Evolutionary conservation across 53 echinoderm and acorn worm species (phyloP).

Genomic region (Paracentrotus lividus): DNA sequence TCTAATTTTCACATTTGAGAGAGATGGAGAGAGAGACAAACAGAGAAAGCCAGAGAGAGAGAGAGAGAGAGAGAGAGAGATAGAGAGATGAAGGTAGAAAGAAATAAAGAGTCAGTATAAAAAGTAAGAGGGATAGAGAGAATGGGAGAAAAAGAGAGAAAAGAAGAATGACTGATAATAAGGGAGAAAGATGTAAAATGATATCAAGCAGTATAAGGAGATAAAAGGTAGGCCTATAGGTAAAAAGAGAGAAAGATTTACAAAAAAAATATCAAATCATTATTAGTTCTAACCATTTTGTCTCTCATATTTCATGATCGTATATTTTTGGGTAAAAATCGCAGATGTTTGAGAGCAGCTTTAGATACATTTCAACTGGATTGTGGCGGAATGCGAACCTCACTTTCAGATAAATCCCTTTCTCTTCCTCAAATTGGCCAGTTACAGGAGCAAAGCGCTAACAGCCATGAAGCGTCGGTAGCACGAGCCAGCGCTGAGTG

Average conservation of each 20-base stretch:
- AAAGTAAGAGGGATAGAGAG: not conserved
- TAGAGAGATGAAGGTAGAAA: not conserved
- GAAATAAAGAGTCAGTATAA: not conserved
- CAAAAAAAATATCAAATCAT: not conserved
- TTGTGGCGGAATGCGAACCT: slow-evolving; percentile 34
- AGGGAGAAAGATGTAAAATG: not conserved
- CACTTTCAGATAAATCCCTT: slow-evolving; percentile 37
- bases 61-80: not conserved
- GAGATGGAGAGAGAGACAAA: not conserved
- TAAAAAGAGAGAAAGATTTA: not conserved
- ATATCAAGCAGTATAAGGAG: not conserved
- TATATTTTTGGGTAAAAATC: not conserved
- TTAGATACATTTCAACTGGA: slow-evolving; percentile 44
- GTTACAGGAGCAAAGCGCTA: slow-evolving; percentile 45
- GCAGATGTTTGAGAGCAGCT: slow-evolving; percentile 44
- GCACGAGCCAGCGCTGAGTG: slow-evolving; percentile 36
- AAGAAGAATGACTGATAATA: not conserved
- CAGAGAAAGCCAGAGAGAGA: not conserved
- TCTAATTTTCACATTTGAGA: slow-evolving; percentile 4
- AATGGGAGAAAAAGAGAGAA: not conserved
- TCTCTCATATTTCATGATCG: not conserved
- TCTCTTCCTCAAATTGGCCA: slow-evolving; percentile 25
- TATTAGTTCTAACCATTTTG: not conserved
- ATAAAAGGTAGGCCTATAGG: not conserved
- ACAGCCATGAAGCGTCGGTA: slow-evolving; percentile 45